Conservation (phyloP, 2,888 invertebrate genomes). For the Ashinkailepas kermadecensis region DNA sequence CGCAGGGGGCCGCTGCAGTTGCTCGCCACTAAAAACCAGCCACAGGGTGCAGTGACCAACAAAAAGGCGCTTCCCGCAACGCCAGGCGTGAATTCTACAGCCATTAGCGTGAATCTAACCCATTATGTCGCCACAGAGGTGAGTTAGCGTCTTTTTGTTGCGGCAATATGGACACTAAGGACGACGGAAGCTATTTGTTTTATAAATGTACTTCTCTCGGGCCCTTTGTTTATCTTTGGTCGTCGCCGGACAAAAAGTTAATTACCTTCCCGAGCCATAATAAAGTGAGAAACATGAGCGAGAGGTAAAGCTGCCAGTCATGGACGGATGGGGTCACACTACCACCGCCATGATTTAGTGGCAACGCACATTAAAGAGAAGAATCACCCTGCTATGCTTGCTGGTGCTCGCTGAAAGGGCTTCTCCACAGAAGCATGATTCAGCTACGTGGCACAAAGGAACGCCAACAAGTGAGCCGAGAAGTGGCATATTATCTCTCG, state of each 20-base stretch:
- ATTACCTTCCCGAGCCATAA: constrained; percentile 8
- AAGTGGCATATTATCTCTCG: too few relatives aligned
- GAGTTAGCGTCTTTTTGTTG: neutral
- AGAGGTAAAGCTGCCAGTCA: neutral
- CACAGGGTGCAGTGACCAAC: neutral
- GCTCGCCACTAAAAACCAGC: neutral
- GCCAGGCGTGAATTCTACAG: constrained; percentile 6
- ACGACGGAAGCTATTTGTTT: constrained; percentile 21
- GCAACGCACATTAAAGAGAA: neutral
- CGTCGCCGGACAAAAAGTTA: neutral
- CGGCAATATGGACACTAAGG: neutral
- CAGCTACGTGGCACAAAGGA: neutral
- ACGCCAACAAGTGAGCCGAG: too few relatives aligned
- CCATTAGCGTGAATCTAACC: neutral
- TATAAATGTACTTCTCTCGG: constrained; percentile 14
- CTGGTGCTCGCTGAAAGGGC: neutral
- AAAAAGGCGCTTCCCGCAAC: neutral
- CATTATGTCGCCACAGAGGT: neutral
- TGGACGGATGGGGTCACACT: too few relatives aligned
- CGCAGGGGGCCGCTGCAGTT: neutral
- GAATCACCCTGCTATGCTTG: neutral
- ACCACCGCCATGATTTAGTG: neutral
- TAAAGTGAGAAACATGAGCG: neutral
- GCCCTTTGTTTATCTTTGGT: constrained; percentile 15
- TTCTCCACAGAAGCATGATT: neutral